phyloP scores from a whole-genome alignment of 2,113 vertebrate species.

The Rana temporaria region DNA sequence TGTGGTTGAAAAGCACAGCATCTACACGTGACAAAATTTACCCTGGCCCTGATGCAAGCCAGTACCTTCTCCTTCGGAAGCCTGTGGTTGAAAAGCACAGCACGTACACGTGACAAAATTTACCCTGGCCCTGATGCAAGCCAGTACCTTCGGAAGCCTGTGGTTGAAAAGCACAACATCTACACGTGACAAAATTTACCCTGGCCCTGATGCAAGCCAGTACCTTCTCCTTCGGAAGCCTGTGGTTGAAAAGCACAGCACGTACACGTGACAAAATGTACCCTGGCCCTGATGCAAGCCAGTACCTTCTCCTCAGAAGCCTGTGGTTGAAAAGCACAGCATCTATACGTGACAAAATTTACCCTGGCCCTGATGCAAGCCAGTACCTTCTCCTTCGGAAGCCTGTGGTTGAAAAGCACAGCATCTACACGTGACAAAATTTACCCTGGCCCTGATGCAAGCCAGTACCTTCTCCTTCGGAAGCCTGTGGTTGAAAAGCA shows the following conservation, averaged over 20 bases:
- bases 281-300: too few relatives aligned
- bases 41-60: too few relatives aligned
- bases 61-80: too few relatives aligned
- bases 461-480: too few relatives aligned
- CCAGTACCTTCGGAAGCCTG: too few relatives aligned
- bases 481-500: background rate
- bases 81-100: background rate
- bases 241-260: background rate
- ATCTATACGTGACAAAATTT: conserved; percentile 37
- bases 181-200: conserved; percentile 43
- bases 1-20: background rate
- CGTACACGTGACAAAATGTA: conserved; percentile 30
- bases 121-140: background rate
- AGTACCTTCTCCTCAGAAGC: too few relatives aligned
- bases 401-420: background rate
- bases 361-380: too few relatives aligned
- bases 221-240: too few relatives aligned
- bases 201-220: too few relatives aligned
- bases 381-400: too few relatives aligned
- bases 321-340: background rate
- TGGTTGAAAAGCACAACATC: background rate
- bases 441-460: background rate
- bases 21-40: conserved; percentile 38
- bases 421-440: conserved; percentile 31
- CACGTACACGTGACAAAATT: conserved; percentile 32